A percentile compares a stretch with the other conserved stretches of the same genome.
Evolutionary conservation across 2,888 invertebrate genomes (phyloP).

Genomic region (Limnephilus rhombicus): DNA sequence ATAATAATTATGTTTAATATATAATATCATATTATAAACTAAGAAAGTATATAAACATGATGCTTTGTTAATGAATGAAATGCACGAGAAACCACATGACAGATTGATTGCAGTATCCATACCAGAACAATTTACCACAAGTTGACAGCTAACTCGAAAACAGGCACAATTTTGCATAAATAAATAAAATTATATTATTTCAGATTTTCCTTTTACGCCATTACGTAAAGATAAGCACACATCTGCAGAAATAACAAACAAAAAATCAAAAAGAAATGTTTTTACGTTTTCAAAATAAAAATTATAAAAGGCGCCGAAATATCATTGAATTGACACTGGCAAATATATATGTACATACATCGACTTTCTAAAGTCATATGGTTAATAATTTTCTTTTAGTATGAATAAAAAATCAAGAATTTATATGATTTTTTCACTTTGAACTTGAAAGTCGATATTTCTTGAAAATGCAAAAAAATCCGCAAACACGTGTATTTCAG

Average conservation of each 20-base stretch:
- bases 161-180: neutral
- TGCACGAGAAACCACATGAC: constrained; percentile 12
- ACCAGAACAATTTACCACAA: constrained; percentile 7
- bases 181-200: neutral
- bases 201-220: neutral
- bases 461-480: neutral
- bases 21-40: constrained; percentile 41
- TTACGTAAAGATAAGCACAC: neutral
- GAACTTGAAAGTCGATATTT: neutral
- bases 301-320: neutral
- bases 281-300: neutral
- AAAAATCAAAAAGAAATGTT: neutral
- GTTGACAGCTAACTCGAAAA: neutral
- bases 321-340: neutral
- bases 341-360: neutral
- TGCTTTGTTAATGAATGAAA: constrained; percentile 32
- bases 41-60: constrained; percentile 34
- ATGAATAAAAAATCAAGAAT: neutral
- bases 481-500: neutral
- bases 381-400: neutral
- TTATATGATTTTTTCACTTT: neutral
- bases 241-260: neutral
- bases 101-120: neutral
- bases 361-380: neutral
- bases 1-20: neutral